These are phyloP conservation scores for Ondatra zibethicus DNA, from an alignment of 2,113 vertebrate genomes.

Conservation along the genomic window DNA sequence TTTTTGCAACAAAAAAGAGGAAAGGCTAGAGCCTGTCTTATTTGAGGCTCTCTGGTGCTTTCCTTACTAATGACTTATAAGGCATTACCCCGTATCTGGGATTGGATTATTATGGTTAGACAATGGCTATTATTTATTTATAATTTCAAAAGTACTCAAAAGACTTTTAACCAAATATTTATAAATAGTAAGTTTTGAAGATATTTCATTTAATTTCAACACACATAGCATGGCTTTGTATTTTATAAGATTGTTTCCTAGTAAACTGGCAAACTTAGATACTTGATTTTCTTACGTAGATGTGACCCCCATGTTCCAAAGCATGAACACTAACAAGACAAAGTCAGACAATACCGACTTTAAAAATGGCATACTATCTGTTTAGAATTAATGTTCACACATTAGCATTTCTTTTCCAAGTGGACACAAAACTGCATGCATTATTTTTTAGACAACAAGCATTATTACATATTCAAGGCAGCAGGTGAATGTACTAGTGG, in stretches of 20 bases:
- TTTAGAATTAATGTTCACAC: neutral
- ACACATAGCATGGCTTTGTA: neutral
- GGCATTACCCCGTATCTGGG: neutral
- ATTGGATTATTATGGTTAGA: neutral
- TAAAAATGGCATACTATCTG: neutral
- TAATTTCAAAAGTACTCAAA: neutral
- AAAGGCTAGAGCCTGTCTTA: neutral
- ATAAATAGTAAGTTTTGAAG: neutral
- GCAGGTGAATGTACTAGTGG: neutral
- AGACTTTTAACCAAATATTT: neutral
- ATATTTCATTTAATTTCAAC: neutral
- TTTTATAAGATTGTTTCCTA: neutral
- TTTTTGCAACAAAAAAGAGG: neutral
- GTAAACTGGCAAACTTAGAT: neutral
- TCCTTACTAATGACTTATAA: neutral
- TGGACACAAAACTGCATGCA: neutral
- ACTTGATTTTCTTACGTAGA: neutral
- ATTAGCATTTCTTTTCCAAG: neutral
- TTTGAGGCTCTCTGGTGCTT: neutral
- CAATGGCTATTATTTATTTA: neutral
- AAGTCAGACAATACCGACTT: neutral
- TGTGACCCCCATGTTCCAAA: neutral
- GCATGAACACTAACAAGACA: fast-evolving
- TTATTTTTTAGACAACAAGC: neutral
- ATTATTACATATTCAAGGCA: neutral